A percentile compares a stretch with the other conserved stretches of the same genome.
Evolutionary conservation across 2,888 invertebrate species (phyloP).

Genomic region (Germaria angustata): DNA sequence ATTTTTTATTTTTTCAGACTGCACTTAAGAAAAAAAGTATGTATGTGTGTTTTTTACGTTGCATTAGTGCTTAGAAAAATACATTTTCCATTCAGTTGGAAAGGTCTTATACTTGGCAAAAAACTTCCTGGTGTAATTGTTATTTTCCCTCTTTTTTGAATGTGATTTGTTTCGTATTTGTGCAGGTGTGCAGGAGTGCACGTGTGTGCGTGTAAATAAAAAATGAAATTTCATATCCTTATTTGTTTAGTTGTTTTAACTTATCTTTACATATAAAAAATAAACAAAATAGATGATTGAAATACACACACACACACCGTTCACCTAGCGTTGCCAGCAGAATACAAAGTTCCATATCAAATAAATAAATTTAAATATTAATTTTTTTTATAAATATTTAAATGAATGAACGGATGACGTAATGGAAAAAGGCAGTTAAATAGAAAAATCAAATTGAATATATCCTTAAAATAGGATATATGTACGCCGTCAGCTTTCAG

Average conservation of each 20-base stretch:
- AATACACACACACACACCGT: not conserved
- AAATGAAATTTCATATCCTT: slow-evolving; percentile 4
- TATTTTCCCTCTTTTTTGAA: not conserved
- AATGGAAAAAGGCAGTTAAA: too few relatives aligned
- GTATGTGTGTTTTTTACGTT: too few relatives aligned
- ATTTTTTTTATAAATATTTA: too few relatives aligned
- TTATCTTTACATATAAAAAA: not conserved
- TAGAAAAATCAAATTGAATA: too few relatives aligned
- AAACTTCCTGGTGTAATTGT: not conserved
- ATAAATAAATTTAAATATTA: too few relatives aligned
- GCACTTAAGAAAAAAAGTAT: too few relatives aligned
- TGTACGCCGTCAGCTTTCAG: too few relatives aligned
- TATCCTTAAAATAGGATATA: too few relatives aligned
- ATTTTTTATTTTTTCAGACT: too few relatives aligned
- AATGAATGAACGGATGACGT: too few relatives aligned
- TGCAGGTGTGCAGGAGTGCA: not conserved
- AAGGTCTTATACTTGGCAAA: not conserved
- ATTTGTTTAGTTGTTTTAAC: slow-evolving; percentile 1
- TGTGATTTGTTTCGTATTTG: too few relatives aligned
- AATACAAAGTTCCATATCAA: not conserved
- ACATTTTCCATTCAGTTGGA: not conserved
- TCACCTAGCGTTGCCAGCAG: not conserved
- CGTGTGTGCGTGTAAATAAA: not conserved
- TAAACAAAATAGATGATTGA: not conserved
- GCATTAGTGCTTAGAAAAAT: not conserved